Base-by-base conservation (phyloP, 2,113 vertebrate genomes). In the Eurypyga helias region DNA sequence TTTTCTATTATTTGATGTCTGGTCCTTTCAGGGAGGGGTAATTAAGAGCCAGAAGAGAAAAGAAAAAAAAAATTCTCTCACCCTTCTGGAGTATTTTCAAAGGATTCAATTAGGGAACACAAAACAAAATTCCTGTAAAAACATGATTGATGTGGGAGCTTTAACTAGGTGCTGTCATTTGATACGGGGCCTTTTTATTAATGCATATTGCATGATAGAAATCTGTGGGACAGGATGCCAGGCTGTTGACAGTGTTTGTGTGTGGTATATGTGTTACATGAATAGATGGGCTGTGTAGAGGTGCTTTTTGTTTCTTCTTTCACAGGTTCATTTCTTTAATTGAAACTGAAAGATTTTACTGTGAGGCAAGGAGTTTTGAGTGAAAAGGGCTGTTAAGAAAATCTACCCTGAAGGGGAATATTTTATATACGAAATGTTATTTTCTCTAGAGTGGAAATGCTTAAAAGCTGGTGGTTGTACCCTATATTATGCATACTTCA, bases 211-310 rank as follows among this genome's bases (percentile, higher is more conserved):
- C 1, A 11, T 0, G 61, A 69, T 38, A 48, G 83, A 93, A 94
- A 88, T 60, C 18, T 57, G 61, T 91, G 69, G 91, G 52, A 93
- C 43, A 71, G 65, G 57, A 91, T 82, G 83, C 77, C 84, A 93
- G 84, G 89, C 65, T 93, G 93, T 72, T 94, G 95, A 87, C 87
- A 96, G 84, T 79, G 65, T 91, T 94, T 78, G 43, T 93, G 83
- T 94, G 77, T 52, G 86, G 87, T 89, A 25, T 89, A 46, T 61
- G 61, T 79, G 66, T 90, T 84, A 89, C 64, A n/a, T 14, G 52
- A 90, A 90, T 76, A 91, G 62, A 93, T 36, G 52, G 77, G 57
- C 34, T 89, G 52, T 52, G 49, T 38, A 90, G 51, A 90, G 38
- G 57, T 65, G 43, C n/a, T 41, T 87, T 91, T 87, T 89, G 26